Evolutionary conservation across 2,113 vertebrate species (phyloP), one percentile per base, ranked within the genome.

Genomic region (Cyprinodon tularosa): DNA sequence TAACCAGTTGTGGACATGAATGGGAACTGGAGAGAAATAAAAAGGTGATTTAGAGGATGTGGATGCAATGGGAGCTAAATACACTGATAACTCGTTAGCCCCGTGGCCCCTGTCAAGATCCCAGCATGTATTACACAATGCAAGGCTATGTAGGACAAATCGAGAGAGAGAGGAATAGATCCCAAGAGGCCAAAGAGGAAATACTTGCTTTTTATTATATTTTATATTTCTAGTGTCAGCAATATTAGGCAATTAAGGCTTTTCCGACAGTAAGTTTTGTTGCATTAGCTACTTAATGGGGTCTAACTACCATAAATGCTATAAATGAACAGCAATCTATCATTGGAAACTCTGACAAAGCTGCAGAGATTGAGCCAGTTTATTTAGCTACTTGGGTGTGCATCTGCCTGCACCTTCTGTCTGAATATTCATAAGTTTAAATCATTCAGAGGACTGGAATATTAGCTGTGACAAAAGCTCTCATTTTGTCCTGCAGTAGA

Each of bases 21-120:
- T 87, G 64, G 42, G 22, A 76, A 66, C 38, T 44, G 71, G 50
- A 74, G 87, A 73, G 72, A 69, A 83, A 86, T 79, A 39, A 85
- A 85, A 85, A 86, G 47, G 88, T 84, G 81, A 71, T 74, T 69
- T 70, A 65, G 74, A 63, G 77, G 84, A 89, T 85, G 84, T 84
- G 78, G 85, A 80, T 83, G 82, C 82, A 53, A 76, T 78, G 84
- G 89, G 88, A 90, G 90, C 90, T 96, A 95, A 97, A 96, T 93
- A 93, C 93, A 93, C 94, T 96, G 96, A 97, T 97, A 93, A 95
- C 96, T 96, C 94, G 96, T 97, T 96, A 96, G 96, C 93, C 93
- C 92, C 74, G 85, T 93, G 94, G 92, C 91, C 90, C 92, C 76
- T 93, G 82, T 86, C 87, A 92, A 80, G 73, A 78, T 87, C 85